Evolutionary conservation across 2,888 invertebrate genomes (phyloP).

Genomic region (Clistopyga incitator): DNA sequence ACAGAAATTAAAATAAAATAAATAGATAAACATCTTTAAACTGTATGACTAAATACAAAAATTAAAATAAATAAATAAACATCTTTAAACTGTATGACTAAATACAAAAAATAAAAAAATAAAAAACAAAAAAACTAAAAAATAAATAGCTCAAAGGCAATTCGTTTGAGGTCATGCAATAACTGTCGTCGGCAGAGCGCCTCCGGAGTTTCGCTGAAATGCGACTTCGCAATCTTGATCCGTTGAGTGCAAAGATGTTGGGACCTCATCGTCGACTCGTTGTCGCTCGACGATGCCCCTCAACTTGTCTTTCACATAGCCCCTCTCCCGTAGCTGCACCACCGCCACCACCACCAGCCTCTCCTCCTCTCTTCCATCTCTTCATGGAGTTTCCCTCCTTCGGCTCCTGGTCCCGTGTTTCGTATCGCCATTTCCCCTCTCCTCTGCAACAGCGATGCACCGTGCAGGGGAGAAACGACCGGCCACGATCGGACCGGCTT

Average conservation of each 20-base stretch:
- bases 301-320: slow-evolving; percentile 43
- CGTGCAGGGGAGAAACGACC: slow-evolving; percentile 79
- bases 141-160: no score
- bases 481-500: slow-evolving; percentile 77
- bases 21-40: no score
- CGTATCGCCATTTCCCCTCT: slow-evolving; percentile 79
- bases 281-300: slow-evolving; percentile 62
- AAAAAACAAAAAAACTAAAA: neutral
- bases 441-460: slow-evolving; percentile 75
- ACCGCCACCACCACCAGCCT: slow-evolving; percentile 56
- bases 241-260: slow-evolving; percentile 46
- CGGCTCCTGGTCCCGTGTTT: slow-evolving; percentile 55
- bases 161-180: no score
- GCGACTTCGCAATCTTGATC: slow-evolving; percentile 71
- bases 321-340: slow-evolving; percentile 52
- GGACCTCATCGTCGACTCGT: slow-evolving; percentile 68
- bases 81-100: no score
- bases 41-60: no score
- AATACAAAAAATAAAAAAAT: neutral
- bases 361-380: slow-evolving; percentile 57
- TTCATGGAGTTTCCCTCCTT: slow-evolving; percentile 67
- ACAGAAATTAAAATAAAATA: no score
- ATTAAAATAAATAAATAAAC: no score
- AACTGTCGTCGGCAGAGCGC: no score
- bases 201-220: neutral